Percentiles rank a stretch among this genome's conserved stretches.
Evolutionary conservation across 2,888 invertebrate genomes (phyloP).

Genomic region (Sphecodes monilicornis): DNA sequence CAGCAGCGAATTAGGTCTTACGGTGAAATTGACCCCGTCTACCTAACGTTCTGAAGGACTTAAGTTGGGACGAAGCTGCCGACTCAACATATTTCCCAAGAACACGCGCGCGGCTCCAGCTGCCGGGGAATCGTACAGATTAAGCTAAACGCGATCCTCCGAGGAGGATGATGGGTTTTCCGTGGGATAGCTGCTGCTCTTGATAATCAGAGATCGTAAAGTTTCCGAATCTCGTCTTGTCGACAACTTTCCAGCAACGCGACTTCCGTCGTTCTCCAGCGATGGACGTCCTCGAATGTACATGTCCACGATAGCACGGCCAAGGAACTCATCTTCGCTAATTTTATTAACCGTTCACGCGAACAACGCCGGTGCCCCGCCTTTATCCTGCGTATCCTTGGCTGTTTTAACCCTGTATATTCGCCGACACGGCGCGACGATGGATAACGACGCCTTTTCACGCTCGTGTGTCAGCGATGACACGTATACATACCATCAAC

Average conservation of each 20-base stretch:
- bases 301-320: slow-evolving; percentile 23
- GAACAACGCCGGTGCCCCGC: slow-evolving; percentile 31
- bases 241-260: slow-evolving; percentile 29
- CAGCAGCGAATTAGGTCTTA: slow-evolving; percentile 48
- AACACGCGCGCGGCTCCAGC: neutral
- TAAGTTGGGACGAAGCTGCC: slow-evolving; percentile 3
- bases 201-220: slow-evolving; percentile 48
- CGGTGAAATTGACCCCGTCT: neutral
- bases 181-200: neutral
- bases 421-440: neutral
- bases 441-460: slow-evolving; percentile 32
- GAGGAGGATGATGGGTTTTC: neutral
- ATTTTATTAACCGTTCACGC: slow-evolving; percentile 69
- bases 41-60: neutral
- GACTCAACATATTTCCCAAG: slow-evolving; percentile 5
- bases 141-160: slow-evolving; percentile 19
- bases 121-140: slow-evolving; percentile 7
- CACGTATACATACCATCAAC: neutral
- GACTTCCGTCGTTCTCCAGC: neutral
- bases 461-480: slow-evolving; percentile 20
- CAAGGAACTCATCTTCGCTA: slow-evolving; percentile 56
- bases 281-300: slow-evolving; percentile 36
- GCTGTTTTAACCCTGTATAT: slow-evolving; percentile 39
- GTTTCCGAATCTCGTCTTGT: slow-evolving; percentile 39
- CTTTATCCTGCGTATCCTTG: slow-evolving; percentile 22